Percentiles rank a stretch among this genome's conserved stretches.
Evolutionary conservation across 2,113 vertebrate species (phyloP).

Genomic region (Romanogobio albipinnatus): DNA sequence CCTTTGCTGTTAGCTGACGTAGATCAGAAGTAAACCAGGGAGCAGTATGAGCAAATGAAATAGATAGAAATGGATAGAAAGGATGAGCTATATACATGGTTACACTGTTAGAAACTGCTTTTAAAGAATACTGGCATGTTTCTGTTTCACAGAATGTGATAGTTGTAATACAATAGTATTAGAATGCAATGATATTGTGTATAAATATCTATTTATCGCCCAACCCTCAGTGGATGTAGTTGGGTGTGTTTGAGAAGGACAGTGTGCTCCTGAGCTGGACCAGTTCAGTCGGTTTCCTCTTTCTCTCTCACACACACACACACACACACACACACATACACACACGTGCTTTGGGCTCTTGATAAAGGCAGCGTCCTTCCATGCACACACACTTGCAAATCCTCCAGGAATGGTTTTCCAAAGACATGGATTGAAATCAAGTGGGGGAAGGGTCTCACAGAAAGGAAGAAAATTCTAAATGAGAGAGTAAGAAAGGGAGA

Average conservation of each 20-base stretch:
- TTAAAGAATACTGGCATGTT: no score
- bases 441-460: conserved; percentile 26
- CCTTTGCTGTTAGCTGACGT: background rate
- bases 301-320: background rate
- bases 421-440: conserved; percentile 29
- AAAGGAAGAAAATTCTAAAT: background rate
- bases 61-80: no score
- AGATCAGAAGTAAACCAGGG: background rate
- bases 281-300: background rate
- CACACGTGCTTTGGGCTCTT: background rate
- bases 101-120: no score
- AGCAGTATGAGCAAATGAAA: background rate
- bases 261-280: conserved; percentile 2
- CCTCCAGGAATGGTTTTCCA: conserved; percentile 54
- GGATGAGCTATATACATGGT: no score
- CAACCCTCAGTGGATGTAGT: background rate
- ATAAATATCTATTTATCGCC: background rate
- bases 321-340: background rate
- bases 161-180: no score
- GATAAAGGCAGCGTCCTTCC: conserved; percentile 42
- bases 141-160: no score
- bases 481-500: conserved; percentile 8
- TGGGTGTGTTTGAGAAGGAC: background rate
- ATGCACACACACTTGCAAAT: conserved; percentile 39
- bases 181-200: no score